Percentiles rank a stretch among this genome's conserved stretches.
These are phyloP conservation scores for Hippocampus abdominalis DNA, from an alignment of 2,113 vertebrate genomes.

Conservation along the genomic window DNA sequence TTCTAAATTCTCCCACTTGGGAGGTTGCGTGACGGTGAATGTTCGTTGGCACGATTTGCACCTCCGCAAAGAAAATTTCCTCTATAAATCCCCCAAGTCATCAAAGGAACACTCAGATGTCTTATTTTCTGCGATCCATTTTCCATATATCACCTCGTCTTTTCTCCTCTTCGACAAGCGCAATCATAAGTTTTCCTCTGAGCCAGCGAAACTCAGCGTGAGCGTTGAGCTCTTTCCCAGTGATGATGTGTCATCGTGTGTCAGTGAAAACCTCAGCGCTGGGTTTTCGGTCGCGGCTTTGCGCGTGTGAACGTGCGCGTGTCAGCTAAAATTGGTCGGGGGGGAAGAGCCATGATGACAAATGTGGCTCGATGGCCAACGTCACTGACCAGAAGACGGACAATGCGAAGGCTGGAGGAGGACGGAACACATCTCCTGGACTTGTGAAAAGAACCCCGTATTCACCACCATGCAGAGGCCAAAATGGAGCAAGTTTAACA, in stretches of 20 bases:
- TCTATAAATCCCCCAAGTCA: background rate
- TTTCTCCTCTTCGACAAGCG: background rate
- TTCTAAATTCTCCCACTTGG: background rate
- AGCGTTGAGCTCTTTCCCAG: background rate
- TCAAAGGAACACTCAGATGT: background rate
- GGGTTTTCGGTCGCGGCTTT: background rate
- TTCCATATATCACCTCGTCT: background rate
- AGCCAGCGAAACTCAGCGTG: background rate
- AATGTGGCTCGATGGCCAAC: background rate
- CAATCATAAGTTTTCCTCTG: background rate
- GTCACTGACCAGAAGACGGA: slow-evolving; percentile 22
- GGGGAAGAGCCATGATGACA: background rate
- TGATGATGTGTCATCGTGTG: background rate
- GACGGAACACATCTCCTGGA: slow-evolving; percentile 41
- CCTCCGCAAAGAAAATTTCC: background rate
- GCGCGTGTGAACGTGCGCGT: background rate
- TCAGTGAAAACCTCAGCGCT: background rate
- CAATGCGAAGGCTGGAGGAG: slow-evolving; percentile 17
- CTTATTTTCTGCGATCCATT: background rate
- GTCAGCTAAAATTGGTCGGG: background rate
- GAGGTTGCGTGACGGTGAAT: background rate
- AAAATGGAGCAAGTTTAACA: slow-evolving; percentile 25
- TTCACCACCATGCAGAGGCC: slow-evolving; percentile 46
- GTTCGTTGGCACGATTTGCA: background rate
- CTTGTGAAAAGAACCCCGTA: slow-evolving; percentile 54